Evolutionary conservation across 2,113 vertebrate species (phyloP).

Genomic region (Phycodurus eques): DNA sequence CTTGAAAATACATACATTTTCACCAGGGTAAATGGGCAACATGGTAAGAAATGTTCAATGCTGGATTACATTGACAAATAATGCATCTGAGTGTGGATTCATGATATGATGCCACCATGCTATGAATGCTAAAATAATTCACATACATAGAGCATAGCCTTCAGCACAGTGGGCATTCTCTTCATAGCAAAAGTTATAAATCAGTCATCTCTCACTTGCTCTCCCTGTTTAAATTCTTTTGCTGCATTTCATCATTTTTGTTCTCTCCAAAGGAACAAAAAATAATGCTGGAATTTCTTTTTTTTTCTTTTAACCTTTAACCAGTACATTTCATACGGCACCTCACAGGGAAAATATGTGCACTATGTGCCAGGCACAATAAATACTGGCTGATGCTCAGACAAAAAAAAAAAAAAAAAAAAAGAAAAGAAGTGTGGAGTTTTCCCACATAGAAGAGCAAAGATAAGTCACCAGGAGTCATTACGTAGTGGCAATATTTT

Average conservation of each 20-base stretch:
- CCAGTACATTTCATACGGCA: slow-evolving; percentile 13
- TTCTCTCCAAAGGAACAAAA: slow-evolving; percentile 14
- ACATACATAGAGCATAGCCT: no score
- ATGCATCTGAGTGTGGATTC: no score
- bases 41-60: background rate
- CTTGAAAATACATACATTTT: no score
- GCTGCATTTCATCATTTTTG: background rate
- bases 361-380: slow-evolving; percentile 32
- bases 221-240: background rate
- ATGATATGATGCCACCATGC: no score
- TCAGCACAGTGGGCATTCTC: no score
- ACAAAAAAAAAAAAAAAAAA: slow-evolving; percentile 11
- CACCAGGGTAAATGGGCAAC: background rate
- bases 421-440: slow-evolving; percentile 28
- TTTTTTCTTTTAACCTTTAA: slow-evolving; percentile 12
- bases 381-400: slow-evolving; percentile 16
- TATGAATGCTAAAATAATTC: no score
- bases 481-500: background rate
- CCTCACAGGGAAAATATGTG: slow-evolving; percentile 20
- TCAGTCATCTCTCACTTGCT: no score
- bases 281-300: slow-evolving; percentile 3
- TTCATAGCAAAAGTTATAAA: no score
- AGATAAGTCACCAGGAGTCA: slow-evolving; percentile 24
- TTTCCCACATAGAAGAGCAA: slow-evolving; percentile 4
- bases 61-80: no score